Base-by-base conservation (phyloP, 2,113 vertebrate species). In the Nibea albiflora region DNA sequence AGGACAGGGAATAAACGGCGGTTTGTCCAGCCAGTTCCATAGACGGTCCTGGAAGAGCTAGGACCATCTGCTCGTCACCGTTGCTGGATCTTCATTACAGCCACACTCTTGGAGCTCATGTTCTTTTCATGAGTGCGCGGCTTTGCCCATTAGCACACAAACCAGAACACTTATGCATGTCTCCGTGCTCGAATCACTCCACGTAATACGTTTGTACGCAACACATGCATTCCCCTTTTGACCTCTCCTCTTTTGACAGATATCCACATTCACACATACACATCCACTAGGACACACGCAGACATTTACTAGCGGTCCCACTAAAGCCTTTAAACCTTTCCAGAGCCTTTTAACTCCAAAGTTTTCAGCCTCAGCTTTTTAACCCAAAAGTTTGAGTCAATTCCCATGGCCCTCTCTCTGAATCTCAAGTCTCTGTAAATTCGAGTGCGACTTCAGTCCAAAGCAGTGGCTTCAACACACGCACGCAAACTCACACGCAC, bases 21-120 rank as follows among this genome's bases (percentile, higher is more conserved):
- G 80, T 11, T 14, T 60, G n/a, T 74, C 12, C 46, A 76, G 85
- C 83, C 80, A 87, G 73, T 74, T 76, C 67, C 39, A 60, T 20
- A 44, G 19, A 76, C 9, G 49, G 31, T 44, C 57, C 50, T 39
- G 46, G 67, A 82, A 67, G 73, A 72, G 61, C 63, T 76, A 7
- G 16, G 75, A 76, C 88, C 91, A 88, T 91, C 87, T 91, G 84
- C 84, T 85, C 62, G 1, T 78, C 65, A 26, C 46, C 1, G 3
- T 39, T 46, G 56, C 73, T 85, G 81, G 68, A 78, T 75, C 81
- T 85, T 84, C 73, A 83, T 85, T 74, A 85, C 52, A 89, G 82
- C 42, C 57, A 52, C 47, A 46, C 22, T 64, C 26, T 60, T 50
- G 63, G 61, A 85, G 68, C 70, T 79, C 62, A 68, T 79, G 57